Base-by-base conservation (phyloP, 2,113 vertebrate species). In the Brachirus orientalis region DNA sequence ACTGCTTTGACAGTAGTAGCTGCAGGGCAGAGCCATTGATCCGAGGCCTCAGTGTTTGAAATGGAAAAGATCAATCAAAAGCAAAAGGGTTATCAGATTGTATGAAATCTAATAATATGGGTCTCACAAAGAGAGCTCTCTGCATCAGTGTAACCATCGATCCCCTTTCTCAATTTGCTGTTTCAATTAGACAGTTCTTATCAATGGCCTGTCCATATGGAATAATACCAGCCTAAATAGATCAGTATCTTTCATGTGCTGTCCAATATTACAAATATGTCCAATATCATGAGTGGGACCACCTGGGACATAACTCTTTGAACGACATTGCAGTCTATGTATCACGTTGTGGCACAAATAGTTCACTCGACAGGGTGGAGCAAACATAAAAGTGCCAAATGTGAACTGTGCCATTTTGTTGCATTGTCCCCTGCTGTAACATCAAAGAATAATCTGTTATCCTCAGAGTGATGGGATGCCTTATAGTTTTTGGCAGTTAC, bases 91-190 rank as follows among this genome's bases (percentile, higher is more conserved):
- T 90, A 92, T 91, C 86, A 90, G 82, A 92, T 86, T 88, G 86
- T 90, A 84, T 84, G 85, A 75, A 92, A 93, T 91, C 84, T 90
- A 92, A 93, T 92, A 92, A 92, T 91, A 83, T 72, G 76, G 87
- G 77, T 89, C 80, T 58, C 69, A 71, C 83, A 72, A 83, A 77
- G 86, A 87, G 83, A 78, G 84, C 79, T 85, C 82, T 88, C 83
- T 86, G 80, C 77, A 58, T 77, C 90, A 57, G 46, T 60, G 75
- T 81, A 70, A 72, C 72, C 63, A 92, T 93, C 85, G 86, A 92
- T 91, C 84, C 79, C 64, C 72, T 50, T 72, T 85, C 79, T 81
- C 79, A 86, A 86, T 85, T 84, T 86, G 80, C 88, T 69, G 76
- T 90, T 92, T 92, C 89, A 91, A 90, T 93, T 90, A 88, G 87